Evolutionary conservation across 2,797 vertebrate species (phyloP).

Genomic region (Onychomys arenicola): DNA sequence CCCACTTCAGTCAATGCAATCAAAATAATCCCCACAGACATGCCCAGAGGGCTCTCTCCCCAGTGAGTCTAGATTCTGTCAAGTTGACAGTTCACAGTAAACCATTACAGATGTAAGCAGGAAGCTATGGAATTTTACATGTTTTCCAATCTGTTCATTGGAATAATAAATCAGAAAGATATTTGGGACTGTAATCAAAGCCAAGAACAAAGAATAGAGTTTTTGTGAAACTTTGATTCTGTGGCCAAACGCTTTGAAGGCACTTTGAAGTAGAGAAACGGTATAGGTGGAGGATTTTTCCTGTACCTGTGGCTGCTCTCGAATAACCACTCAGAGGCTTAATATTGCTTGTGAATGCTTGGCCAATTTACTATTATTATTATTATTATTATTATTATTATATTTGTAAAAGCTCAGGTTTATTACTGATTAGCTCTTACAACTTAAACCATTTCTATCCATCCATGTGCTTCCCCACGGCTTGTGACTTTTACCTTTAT

Average conservation of each 20-base stretch:
- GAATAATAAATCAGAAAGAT: background rate
- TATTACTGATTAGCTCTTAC: no score
- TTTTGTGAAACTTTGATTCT: slow-evolving; percentile 7
- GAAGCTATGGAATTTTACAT: background rate
- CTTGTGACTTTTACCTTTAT: no score
- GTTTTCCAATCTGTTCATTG: background rate
- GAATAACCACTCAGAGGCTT: no score
- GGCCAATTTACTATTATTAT: no score
- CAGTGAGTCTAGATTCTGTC: no score
- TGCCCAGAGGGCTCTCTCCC: background rate
- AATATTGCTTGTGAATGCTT: no score
- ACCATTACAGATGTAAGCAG: background rate
- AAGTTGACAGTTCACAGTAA: background rate
- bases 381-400: no score
- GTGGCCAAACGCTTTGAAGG: background rate
- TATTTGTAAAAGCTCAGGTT: no score
- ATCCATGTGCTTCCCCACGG: no score
- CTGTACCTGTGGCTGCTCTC: no score
- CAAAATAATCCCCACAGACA: background rate
- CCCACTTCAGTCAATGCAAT: background rate
- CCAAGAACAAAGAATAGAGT: background rate
- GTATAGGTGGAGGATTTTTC: background rate
- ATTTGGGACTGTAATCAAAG: background rate
- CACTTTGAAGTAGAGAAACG: background rate
- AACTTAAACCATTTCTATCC: no score